Evolutionary conservation across 2,113 vertebrate species (phyloP), one percentile per base, ranked within the genome.

Genomic region (Myiozetetes cayanensis): DNA sequence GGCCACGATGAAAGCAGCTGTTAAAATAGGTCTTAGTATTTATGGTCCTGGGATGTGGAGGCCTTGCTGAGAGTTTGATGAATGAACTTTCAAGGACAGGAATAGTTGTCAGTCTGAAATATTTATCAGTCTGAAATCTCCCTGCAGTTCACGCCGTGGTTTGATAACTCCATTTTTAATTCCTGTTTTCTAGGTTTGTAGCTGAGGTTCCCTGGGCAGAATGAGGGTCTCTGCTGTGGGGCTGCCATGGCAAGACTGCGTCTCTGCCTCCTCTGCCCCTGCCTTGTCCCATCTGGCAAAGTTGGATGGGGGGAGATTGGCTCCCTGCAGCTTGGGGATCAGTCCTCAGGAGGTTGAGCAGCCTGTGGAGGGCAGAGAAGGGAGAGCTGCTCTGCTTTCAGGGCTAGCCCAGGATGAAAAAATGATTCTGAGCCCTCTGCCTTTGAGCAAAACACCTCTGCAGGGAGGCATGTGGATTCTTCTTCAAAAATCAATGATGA

Each of bases 91-190:
- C 96, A 95, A 95, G 94, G 94, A 95, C 91, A 92, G 95, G 89
- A 97, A 96, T 96, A 96, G 95, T 75, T 96, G 94, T 95, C 93
- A 94, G 89, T 70, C 94, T 97, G 94, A 94, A 96, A 94, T 97
- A 97, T 97, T 97, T 94, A 96, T 97, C 91, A 96, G 91, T 71
- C 94, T 95, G 68, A 90, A 94, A 89, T 90, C 86, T 96, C 80
- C 66, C 73, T 56, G 65, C 2, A 1, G 86, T 84, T 93, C 95
- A 55, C 7, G 30, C 47, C 47, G 8, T 8, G 27, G 78, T 79
- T 89, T 81, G 83, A 74, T 78, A 61, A 68, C 78, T 89, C 52
- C 10, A 47, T 66, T 92, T 93, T 79, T 84, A 22, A 46, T 74
- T 76, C 67, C 50, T 2, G 0, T 43, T n/a, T 86, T 77, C 50